Evolutionary conservation across 2,888 invertebrate genomes (phyloP), one percentile per base, ranked within the genome.

Genomic region (Atherix ibis): DNA sequence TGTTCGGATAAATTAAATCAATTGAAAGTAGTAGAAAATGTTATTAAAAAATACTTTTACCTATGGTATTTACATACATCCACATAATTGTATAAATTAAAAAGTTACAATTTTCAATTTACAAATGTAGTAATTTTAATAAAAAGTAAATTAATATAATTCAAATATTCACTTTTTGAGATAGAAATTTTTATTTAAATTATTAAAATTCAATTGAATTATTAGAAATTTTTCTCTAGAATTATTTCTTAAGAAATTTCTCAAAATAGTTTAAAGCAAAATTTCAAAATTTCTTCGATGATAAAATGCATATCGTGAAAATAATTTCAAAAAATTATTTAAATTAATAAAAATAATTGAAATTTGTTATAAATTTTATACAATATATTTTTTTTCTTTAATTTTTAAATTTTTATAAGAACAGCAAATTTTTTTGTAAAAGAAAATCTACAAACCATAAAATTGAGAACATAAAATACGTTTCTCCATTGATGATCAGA

Each of bases 211-310:
- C n/a, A n/a, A n/a, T n/a, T n/a, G n/a, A n/a, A n/a, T n/a, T n/a
- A n/a, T n/a, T n/a, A n/a, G n/a, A n/a, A n/a, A n/a, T n/a, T n/a
- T n/a, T n/a, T n/a, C n/a, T n/a, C n/a, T n/a, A n/a, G n/a, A 22
- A 28, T 34, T 22, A 28, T 34, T 25, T 15, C 22, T 22, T 19
- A 19, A 18, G 16, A 22, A 5, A 8, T 14, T n/a, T 25, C 14
- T 9, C 6, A 19, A 31, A 34, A 37, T 37, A 37, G 39, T 36
- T 36, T 37, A 40, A 40, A 40, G 39, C 39, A 37, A 40, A 37
- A 34, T 27, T 36, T 32, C 24, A 34, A 28, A 28, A 29, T 34
- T 29, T 28, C 12, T 34, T 27, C 29, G 28, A 28, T 34, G 29
- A 29, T 34, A 10, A 10, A 28, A 27, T 26, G 26, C 26, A 5